phyloP scores from a whole-genome alignment of 2,888 invertebrate species.

The Petrolisthes manimaculis region DNA sequence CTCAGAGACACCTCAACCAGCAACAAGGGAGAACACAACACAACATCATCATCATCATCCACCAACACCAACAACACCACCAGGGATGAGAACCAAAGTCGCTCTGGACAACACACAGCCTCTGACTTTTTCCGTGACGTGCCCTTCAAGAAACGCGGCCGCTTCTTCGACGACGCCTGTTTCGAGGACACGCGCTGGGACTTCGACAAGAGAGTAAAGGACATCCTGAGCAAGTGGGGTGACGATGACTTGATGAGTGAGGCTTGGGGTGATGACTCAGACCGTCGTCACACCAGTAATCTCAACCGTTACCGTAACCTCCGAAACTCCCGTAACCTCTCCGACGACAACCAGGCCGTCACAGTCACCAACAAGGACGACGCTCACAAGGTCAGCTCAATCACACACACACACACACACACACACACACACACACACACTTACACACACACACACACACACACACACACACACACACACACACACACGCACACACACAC shows the following conservation, averaged over 20 bases:
- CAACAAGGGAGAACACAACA: neutral
- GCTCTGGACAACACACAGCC: neutral
- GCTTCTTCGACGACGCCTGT: conserved; percentile 61
- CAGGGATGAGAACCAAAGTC: neutral
- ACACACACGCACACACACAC: no score
- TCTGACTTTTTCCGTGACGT: conserved; percentile 30
- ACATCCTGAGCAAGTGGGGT: conserved; percentile 39
- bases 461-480: neutral
- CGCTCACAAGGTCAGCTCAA: conserved; percentile 50
- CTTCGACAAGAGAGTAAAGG: conserved; percentile 49
- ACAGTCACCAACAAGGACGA: conserved; percentile 47
- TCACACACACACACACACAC: neutral
- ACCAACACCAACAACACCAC: no score
- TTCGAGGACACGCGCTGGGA: conserved; percentile 57
- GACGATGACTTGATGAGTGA: conserved; percentile 22
- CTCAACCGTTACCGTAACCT: conserved; percentile 51
- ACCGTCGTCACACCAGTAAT: conserved; percentile 15
- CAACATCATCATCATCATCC: neutral
- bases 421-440: no score
- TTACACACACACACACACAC: no score
- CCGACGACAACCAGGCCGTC: conserved; percentile 57
- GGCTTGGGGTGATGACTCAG: conserved; percentile 19
- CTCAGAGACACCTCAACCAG: neutral
- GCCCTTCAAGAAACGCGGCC: conserved; percentile 45
- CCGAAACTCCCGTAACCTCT: conserved; percentile 16